Conservation (phyloP, 2,113 vertebrate genomes). For the Corydoras sp. region DNA sequence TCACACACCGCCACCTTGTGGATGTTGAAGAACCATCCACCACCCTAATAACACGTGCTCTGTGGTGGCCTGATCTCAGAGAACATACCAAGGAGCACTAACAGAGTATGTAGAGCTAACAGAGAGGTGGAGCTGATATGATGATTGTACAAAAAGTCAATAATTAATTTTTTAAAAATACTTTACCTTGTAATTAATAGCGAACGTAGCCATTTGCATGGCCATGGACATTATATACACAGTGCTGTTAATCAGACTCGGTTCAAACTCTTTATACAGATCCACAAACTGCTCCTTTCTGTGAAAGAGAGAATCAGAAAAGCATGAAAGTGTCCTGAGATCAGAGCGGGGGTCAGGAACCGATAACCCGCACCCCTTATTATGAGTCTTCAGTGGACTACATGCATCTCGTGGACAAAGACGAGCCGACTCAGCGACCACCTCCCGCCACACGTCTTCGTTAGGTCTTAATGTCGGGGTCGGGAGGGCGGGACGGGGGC, state of each 20-base stretch:
- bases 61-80: too few relatives aligned
- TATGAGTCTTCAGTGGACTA: not conserved
- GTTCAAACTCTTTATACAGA: slow-evolving; percentile 92
- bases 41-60: too few relatives aligned
- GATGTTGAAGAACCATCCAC: too few relatives aligned
- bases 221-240: slow-evolving; percentile 99
- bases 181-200: slow-evolving; percentile 94
- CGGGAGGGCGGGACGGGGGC: too few relatives aligned
- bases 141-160: too few relatives aligned
- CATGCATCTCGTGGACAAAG: not conserved
- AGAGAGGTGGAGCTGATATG: too few relatives aligned
- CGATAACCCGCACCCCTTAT: not conserved
- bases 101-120: too few relatives aligned
- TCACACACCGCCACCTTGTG: too few relatives aligned
- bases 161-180: not conserved
- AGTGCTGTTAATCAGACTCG: slow-evolving; percentile 92
- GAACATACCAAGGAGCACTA: too few relatives aligned
- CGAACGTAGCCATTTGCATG: slow-evolving; percentile 96
- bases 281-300: slow-evolving; percentile 85
- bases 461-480: too few relatives aligned
- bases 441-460: too few relatives aligned
- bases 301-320: slow-evolving; percentile 31
- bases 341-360: not conserved
- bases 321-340: too few relatives aligned
- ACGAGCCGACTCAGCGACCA: not conserved